A percentile compares a stretch with the other conserved stretches of the same genome.
Conservation (phyloP, 2,888 invertebrate species). For the Cynaeus angustus region DNA sequence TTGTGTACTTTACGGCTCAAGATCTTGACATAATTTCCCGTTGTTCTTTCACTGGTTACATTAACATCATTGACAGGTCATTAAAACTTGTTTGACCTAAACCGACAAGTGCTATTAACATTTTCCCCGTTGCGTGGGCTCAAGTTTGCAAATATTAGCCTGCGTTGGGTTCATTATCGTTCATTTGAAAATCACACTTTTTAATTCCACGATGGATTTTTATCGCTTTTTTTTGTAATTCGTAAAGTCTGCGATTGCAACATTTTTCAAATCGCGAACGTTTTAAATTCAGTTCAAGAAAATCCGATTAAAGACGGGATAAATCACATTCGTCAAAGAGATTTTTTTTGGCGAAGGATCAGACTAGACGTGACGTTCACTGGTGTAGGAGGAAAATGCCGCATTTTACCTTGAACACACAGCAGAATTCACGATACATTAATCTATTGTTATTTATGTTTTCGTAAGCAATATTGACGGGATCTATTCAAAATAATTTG, state of each 20-base stretch:
- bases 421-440: slow-evolving; percentile 11
- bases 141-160: neutral
- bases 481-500: slow-evolving; percentile 27
- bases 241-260: too few species aligned
- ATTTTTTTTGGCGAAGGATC: slow-evolving; percentile 28
- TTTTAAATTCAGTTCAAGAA: neutral
- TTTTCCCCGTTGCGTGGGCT: too few species aligned
- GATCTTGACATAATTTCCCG: slow-evolving; percentile 1
- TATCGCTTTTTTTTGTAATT: too few species aligned
- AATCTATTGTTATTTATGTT: slow-evolving; percentile 41
- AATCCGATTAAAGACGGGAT: neutral
- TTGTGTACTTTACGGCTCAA: slow-evolving; percentile 2
- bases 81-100: slow-evolving; percentile 1
- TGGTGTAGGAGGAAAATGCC: slow-evolving; percentile 23
- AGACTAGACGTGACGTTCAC: slow-evolving; percentile 37
- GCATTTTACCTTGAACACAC: slow-evolving; percentile 39
- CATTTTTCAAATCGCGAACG: too few species aligned
- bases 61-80: neutral
- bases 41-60: slow-evolving; percentile 9
- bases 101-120: neutral
- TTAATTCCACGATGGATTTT: too few species aligned
- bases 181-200: too few species aligned
- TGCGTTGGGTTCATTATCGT: neutral
- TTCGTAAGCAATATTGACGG: slow-evolving; percentile 4
- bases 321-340: too few species aligned